Conservation (phyloP, 2,113 vertebrate genomes). For the Syrmaticus mikado region DNA sequence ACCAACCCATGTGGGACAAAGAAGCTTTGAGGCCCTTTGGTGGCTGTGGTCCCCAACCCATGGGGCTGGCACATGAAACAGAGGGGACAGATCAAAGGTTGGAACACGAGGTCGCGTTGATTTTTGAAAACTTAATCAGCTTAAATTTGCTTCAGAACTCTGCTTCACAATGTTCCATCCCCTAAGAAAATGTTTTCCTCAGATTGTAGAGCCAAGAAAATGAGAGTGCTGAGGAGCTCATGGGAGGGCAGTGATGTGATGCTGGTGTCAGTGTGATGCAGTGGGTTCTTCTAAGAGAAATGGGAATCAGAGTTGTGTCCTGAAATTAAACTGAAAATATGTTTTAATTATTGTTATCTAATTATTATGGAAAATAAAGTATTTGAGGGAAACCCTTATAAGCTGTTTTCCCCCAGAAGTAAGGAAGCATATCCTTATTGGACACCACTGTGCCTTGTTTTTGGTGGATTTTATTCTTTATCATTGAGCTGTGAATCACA, state of each 20-base stretch:
- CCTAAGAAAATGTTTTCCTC: conserved; percentile 46
- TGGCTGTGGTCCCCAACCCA: background rate
- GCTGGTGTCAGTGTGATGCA: background rate
- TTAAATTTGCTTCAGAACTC: conserved; percentile 59
- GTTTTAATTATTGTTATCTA: background rate
- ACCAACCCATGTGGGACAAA: background rate
- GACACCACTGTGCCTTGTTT: background rate
- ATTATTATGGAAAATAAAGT: background rate
- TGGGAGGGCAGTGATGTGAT: background rate
- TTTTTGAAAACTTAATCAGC: conserved; percentile 55
- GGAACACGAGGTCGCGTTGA: background rate
- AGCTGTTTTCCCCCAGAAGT: background rate
- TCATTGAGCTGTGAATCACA: background rate
- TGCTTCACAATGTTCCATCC: background rate
- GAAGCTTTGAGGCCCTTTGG: background rate
- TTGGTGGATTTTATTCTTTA: background rate
- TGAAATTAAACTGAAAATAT: background rate
- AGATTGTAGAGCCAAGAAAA: background rate
- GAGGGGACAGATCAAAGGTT: conserved; percentile 40
- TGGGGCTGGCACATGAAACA: background rate
- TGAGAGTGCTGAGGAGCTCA: background rate
- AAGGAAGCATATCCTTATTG: background rate
- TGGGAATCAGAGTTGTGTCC: background rate
- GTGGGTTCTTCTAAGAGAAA: background rate
- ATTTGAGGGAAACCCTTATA: background rate